Conservation (phyloP, 2,797 vertebrate species). For the Crenuchus spilurus region DNA sequence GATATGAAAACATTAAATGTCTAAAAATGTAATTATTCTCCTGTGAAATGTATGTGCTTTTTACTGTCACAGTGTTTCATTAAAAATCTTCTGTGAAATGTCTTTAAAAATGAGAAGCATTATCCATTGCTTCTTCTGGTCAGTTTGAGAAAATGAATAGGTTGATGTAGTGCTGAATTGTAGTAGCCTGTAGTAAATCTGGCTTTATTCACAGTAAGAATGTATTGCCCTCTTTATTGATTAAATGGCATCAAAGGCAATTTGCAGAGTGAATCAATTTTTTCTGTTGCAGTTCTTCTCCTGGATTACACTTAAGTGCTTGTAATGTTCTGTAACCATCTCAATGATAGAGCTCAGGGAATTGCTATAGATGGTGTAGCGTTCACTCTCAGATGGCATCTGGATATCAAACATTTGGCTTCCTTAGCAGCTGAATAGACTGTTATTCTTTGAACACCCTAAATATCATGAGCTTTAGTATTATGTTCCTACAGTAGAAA, state of each 20-base stretch:
- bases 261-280: slow-evolving; percentile 6
- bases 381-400: neutral
- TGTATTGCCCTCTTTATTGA: slow-evolving; percentile 9
- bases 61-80: too few relatives aligned
- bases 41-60: too few relatives aligned
- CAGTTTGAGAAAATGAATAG: neutral
- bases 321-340: neutral
- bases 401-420: neutral
- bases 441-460: neutral
- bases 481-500: neutral
- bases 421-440: neutral
- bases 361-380: neutral
- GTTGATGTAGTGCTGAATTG: neutral
- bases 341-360: neutral
- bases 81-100: too few relatives aligned
- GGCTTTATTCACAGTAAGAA: neutral
- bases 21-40: too few relatives aligned
- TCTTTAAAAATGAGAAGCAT: neutral
- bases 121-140: neutral
- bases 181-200: neutral
- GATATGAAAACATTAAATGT: too few relatives aligned
- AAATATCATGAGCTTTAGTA: neutral
- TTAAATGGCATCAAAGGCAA: slow-evolving; percentile 9
- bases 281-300: neutral
- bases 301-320: neutral